Conservation (phyloP, 2,888 invertebrate genomes). For the Rhyacophila evoluta region DNA sequence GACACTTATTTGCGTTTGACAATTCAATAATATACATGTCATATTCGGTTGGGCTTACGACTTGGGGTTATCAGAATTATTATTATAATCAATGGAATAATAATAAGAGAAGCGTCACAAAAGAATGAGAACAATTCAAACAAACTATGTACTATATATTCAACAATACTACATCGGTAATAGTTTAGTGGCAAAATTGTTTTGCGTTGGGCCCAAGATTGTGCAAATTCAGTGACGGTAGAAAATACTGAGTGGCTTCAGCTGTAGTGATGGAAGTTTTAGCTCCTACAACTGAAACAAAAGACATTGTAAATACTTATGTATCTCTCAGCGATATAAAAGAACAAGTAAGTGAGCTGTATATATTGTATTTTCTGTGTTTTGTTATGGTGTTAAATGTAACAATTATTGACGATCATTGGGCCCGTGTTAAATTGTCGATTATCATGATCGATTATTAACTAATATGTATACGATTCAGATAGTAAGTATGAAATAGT, state of each 20-base stretch:
- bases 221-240: slow-evolving; percentile 1
- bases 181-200: background rate
- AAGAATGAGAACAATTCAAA: background rate
- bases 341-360: slow-evolving; percentile 34
- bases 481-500: no score
- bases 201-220: background rate
- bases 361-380: background rate
- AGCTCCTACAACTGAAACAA: slow-evolving; percentile 28
- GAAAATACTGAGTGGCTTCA: background rate
- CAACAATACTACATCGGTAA: background rate
- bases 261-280: background rate
- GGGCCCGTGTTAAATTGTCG: background rate
- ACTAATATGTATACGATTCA: background rate
- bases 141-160: background rate
- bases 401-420: background rate
- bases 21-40: slow-evolving; percentile 21
- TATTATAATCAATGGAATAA: background rate
- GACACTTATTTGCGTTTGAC: slow-evolving; percentile 22
- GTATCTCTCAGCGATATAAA: slow-evolving; percentile 36
- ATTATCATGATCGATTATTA: background rate
- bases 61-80: background rate
- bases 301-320: slow-evolving; percentile 34
- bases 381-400: background rate
- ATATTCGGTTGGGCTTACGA: slow-evolving; percentile 5
- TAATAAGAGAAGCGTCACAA: background rate